Evolutionary conservation across 2,888 invertebrate species (phyloP).

Genomic region (Microctonus hyperodae): DNA sequence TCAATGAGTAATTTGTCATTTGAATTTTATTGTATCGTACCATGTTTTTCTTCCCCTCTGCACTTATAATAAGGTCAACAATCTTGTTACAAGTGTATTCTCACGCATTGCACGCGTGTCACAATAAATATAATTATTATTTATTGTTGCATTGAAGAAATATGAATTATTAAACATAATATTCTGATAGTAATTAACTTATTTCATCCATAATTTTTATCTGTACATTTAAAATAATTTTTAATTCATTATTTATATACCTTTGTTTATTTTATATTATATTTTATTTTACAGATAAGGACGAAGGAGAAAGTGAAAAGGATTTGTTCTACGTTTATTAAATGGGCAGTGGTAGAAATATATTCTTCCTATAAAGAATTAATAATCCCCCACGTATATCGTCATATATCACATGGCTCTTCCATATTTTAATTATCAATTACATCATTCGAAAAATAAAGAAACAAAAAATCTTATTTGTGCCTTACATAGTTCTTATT

Average conservation of each 20-base stretch:
- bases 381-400: not conserved
- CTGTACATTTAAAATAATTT: not conserved
- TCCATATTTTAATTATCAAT: not conserved
- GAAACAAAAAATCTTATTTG: not conserved
- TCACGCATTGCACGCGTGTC: not conserved
- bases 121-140: not conserved
- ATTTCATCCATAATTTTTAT: not conserved
- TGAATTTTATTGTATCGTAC: not conserved
- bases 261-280: not conserved
- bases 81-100: not conserved
- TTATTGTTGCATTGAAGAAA: not conserved
- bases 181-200: not conserved
- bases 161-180: not conserved
- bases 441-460: not conserved
- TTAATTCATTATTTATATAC: no score
- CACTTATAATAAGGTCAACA: not conserved
- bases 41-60: not conserved
- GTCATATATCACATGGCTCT: not conserved
- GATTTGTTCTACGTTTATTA: not conserved
- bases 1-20: constrained; percentile 5
- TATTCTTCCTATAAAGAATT: not conserved
- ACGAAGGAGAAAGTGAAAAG: not conserved
- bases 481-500: not conserved
- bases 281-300: not conserved
- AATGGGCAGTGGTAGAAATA: not conserved